Evolutionary conservation across 2,888 invertebrate species (phyloP).

Genomic region (Xanthia icteritia): DNA sequence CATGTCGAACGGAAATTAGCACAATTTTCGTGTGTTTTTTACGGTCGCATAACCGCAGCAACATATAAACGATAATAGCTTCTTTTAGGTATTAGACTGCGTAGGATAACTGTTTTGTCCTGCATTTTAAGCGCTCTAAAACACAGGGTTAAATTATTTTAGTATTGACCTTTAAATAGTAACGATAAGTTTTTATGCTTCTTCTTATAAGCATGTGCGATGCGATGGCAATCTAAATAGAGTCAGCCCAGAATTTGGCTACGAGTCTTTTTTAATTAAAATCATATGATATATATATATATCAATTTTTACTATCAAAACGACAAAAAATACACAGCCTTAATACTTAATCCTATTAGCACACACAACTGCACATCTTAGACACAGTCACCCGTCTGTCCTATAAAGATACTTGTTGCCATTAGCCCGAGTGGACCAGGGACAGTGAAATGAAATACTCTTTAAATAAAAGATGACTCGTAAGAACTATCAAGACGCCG

Average conservation of each 20-base stretch:
- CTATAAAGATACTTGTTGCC: conserved; percentile 49
- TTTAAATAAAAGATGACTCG: conserved; percentile 81
- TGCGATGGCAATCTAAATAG: background rate
- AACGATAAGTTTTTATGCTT: background rate
- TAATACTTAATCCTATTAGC: conserved; percentile 31
- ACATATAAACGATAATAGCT: background rate
- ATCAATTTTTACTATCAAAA: background rate
- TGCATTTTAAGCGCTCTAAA: background rate
- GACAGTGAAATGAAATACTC: conserved; percentile 76
- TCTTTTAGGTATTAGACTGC: background rate
- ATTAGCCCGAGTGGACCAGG: conserved; percentile 59
- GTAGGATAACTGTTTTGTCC: background rate
- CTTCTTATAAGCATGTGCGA: background rate
- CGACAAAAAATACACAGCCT: background rate
- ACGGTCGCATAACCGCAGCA: background rate
- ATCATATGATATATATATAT: no score
- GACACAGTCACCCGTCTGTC: conserved; percentile 15
- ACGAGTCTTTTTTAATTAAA: background rate
- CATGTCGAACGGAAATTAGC: background rate
- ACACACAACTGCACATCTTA: conserved; percentile 32
- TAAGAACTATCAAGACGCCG: conserved; percentile 66
- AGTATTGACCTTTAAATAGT: background rate
- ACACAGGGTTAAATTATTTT: no score
- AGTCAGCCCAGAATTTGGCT: background rate
- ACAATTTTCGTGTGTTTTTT: no score